Evolutionary conservation across 2,113 vertebrate genomes (phyloP).

Genomic region (Bos indicus): DNA sequence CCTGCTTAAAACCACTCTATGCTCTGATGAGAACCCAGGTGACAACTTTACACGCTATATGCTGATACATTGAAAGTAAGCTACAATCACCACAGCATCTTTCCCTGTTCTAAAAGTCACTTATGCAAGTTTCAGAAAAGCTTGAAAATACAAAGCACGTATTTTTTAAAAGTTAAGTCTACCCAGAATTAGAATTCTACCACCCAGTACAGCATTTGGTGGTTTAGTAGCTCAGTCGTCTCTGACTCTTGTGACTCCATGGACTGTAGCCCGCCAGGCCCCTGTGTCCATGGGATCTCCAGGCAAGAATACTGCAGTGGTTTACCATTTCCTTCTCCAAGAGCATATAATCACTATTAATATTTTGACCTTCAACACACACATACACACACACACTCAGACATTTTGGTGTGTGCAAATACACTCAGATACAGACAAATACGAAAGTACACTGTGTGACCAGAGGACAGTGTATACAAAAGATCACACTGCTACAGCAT

Average conservation of each 20-base stretch:
- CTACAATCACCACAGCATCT: no score
- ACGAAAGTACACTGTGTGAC: background rate
- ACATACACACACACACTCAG: background rate
- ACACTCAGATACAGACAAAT: background rate
- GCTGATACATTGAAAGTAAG: background rate
- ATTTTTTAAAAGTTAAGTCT: background rate
- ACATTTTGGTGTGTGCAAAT: background rate
- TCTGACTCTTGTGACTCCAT: background rate
- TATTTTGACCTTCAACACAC: background rate
- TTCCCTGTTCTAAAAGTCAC: background rate
- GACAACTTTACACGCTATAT: background rate
- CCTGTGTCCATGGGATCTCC: background rate
- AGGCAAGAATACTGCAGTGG: background rate
- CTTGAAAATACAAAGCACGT: background rate
- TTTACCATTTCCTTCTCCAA: background rate
- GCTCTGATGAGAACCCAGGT: background rate
- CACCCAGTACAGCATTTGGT: background rate
- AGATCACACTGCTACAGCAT: rapidly evolving
- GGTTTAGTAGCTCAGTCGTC: background rate
- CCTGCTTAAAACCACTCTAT: background rate
- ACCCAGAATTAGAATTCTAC: background rate
- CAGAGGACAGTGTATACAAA: rapidly evolving
- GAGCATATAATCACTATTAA: background rate
- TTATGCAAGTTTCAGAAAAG: background rate
- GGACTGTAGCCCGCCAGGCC: background rate